Conservation (phyloP, 2,113 vertebrate genomes). For the Sebastes schlegelii region DNA sequence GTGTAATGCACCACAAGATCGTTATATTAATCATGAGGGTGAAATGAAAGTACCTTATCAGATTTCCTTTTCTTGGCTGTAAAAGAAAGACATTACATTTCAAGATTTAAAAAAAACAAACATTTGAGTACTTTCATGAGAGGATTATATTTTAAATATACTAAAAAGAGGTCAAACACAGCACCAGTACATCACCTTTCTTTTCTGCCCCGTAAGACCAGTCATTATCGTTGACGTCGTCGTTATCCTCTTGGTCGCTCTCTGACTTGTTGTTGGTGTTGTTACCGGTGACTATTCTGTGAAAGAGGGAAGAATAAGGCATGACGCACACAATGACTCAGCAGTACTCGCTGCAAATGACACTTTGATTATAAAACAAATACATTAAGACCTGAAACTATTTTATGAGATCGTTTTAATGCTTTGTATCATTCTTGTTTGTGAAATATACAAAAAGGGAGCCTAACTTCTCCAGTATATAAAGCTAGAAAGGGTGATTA, state of each 20-base stretch:
- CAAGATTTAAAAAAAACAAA: background rate
- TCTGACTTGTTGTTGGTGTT: conserved; percentile 98
- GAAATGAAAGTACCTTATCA: conserved; percentile 89
- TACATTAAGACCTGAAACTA: background rate
- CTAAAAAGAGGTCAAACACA: background rate
- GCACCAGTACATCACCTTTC: conserved; percentile 87
- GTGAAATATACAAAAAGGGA: background rate
- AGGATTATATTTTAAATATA: no score
- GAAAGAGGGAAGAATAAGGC: background rate
- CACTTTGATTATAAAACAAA: conserved; percentile 14
- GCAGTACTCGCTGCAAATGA: conserved; percentile 16
- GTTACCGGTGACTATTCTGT: conserved; percentile 96
- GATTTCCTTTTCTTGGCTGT: conserved; percentile 98
- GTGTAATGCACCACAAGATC: background rate
- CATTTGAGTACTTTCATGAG: no score
- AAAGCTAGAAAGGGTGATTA: no score
- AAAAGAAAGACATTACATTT: conserved; percentile 31
- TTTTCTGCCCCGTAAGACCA: conserved; percentile 99
- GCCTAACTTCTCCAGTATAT: background rate
- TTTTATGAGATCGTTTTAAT: background rate
- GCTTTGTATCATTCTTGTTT: background rate
- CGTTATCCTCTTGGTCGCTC: conserved; percentile 98
- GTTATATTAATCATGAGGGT: background rate
- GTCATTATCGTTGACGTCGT: conserved; percentile 98
- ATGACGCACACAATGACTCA: conserved; percentile 37